phyloP scores from a whole-genome alignment of 2,797 vertebrate species.

The Pangasius macronema region DNA sequence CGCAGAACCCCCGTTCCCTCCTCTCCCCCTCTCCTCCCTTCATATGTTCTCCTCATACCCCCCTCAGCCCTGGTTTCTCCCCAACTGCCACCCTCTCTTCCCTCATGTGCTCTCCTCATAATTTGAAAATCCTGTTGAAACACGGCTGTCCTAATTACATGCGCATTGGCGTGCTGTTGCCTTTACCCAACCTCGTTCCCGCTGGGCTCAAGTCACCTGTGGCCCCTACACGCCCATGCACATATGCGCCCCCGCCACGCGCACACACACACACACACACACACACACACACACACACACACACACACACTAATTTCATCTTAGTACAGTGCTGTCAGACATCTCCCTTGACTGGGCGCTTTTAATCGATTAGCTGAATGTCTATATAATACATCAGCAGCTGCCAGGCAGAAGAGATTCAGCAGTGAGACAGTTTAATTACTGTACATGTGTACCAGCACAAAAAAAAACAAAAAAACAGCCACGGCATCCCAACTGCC shows the following conservation, averaged over 20 bases:
- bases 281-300: constrained; percentile 76
- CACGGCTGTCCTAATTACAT: constrained; percentile 85
- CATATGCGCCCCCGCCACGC: constrained; percentile 28
- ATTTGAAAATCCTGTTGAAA: constrained; percentile 86
- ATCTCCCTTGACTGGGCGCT: constrained; percentile 87
- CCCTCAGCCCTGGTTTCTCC: constrained; percentile 37
- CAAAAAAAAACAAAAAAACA: constrained; percentile 16
- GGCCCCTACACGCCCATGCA: constrained; percentile 76
- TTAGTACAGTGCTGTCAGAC: constrained; percentile 87
- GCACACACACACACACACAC: constrained; percentile 66
- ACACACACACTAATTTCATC: constrained; percentile 86
- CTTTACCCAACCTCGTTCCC: constrained; percentile 82
- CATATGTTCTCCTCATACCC: constrained; percentile 17
- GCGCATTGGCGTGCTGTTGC: constrained; percentile 81
- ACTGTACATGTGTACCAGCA: constrained; percentile 77
- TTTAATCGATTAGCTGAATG: constrained; percentile 93
- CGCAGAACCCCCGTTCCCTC: constrained; percentile 74
- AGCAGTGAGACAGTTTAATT: constrained; percentile 88
- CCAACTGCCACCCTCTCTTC: constrained; percentile 43
- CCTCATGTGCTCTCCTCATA: constrained; percentile 62
- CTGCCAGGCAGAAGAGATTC: constrained; percentile 84
- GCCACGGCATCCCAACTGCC: constrained; percentile 34
- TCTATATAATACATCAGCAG: constrained; percentile 93
- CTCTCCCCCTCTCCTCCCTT: constrained; percentile 56
- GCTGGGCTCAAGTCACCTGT: constrained; percentile 81